Evolutionary conservation across 1,140 invertebrate species (phyloP).

Genomic region (Protaetia brevitarsis): DNA sequence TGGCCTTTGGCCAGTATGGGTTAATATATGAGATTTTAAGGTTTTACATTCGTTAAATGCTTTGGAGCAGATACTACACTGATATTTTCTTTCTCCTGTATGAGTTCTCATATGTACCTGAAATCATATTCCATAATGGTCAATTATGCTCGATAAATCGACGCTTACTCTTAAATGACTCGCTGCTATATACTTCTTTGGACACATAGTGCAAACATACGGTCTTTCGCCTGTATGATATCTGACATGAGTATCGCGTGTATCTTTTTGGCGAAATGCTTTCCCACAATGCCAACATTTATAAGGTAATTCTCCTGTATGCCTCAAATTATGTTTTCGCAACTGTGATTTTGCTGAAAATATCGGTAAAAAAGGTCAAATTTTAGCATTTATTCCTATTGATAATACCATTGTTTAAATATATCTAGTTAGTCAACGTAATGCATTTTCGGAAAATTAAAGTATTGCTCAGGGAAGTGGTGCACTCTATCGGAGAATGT

Average conservation of each 20-base stretch:
- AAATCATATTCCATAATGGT: constrained; percentile 30
- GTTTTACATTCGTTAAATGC: constrained; percentile 35
- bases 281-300: constrained; percentile 46
- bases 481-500: no score
- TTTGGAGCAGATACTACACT: constrained; percentile 37
- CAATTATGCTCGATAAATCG: not conserved
- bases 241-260: constrained; percentile 58
- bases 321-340: constrained; percentile 28
- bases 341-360: constrained; percentile 23
- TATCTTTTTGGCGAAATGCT: constrained; percentile 45
- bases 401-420: no score
- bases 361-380: no score
- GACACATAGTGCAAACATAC: constrained; percentile 57
- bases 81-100: constrained; percentile 38
- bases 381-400: no score
- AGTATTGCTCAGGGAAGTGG: no score
- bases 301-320: constrained; percentile 45
- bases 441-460: no score
- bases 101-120: constrained; percentile 43
- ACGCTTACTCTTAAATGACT: constrained; percentile 40
- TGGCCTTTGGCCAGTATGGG: constrained; percentile 31
- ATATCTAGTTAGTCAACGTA: no score
- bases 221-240: constrained; percentile 68
- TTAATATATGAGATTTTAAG: constrained; percentile 36
- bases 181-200: constrained; percentile 50